phyloP scores from a whole-genome alignment of 2,888 invertebrate species.

The Lagria hirta region DNA sequence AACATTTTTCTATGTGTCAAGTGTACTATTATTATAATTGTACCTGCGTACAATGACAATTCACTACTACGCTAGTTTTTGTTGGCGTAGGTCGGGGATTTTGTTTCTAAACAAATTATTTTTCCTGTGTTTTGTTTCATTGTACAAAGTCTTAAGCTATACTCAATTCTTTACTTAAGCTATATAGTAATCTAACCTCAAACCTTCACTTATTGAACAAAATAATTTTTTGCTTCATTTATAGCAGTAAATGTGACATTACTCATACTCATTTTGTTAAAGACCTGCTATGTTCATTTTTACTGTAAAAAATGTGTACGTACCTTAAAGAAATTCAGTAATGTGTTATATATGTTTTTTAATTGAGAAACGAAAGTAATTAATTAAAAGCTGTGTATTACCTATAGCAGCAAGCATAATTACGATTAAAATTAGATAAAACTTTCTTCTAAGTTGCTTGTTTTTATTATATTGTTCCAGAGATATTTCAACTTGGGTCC shows the following conservation, averaged over 20 bases:
- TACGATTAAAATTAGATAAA: slow-evolving; percentile 1
- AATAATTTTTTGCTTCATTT: not conserved
- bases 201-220: too few species aligned
- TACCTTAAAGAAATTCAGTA: not conserved
- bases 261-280: not conserved
- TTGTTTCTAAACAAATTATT: too few species aligned
- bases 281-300: not conserved
- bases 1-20: not conserved
- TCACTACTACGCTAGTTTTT: too few species aligned
- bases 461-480: slow-evolving; percentile 25
- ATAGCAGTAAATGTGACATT: not conserved
- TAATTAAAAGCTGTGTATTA: slow-evolving; percentile 1
- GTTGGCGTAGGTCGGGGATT: too few species aligned
- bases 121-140: too few species aligned
- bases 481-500: slow-evolving; percentile 27
- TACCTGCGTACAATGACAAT: too few species aligned
- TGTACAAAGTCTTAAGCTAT: too few species aligned
- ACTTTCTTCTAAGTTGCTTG: slow-evolving; percentile 4
- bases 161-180: too few species aligned
- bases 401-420: slow-evolving; percentile 6
- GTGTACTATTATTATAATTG: too few species aligned
- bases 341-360: too few species aligned
- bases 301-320: not conserved
- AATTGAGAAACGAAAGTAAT: not conserved
- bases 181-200: too few species aligned